Evolutionary conservation across 2,888 invertebrate species (phyloP).

Genomic region (Lasioglossum vierecki): DNA sequence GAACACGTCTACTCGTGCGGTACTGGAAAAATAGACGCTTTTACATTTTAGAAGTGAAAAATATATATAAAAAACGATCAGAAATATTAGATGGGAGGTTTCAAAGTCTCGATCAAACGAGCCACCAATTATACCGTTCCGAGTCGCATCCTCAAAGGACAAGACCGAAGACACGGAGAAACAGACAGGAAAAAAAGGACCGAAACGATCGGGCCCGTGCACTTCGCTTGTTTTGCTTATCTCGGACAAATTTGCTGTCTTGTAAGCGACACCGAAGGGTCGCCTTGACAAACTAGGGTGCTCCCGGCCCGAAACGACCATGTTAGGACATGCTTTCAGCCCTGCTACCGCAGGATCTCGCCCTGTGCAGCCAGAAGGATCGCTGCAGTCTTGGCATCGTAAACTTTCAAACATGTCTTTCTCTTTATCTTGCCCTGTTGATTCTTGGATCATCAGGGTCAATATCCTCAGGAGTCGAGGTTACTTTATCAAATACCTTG

Average conservation of each 20-base stretch:
- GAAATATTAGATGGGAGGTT: background rate
- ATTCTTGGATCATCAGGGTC: background rate
- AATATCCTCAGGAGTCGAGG: background rate
- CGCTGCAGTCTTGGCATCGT: conserved; percentile 30
- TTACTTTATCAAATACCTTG: too few relatives aligned
- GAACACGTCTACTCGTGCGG: background rate
- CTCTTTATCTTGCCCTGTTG: background rate
- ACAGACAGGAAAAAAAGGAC: conserved; percentile 32
- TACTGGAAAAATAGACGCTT: background rate
- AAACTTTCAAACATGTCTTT: conserved; percentile 61
- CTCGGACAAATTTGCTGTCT: conserved; percentile 83
- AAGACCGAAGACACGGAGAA: conserved; percentile 27
- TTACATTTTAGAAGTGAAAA: background rate
- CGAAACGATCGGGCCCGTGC: conserved; percentile 50
- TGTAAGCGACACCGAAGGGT: conserved; percentile 82
- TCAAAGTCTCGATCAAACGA: conserved; percentile 11
- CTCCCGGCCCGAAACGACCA: conserved; percentile 69
- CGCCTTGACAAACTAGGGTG: conserved; percentile 80
- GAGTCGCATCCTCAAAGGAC: conserved; percentile 27
- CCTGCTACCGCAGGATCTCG: conserved; percentile 45
- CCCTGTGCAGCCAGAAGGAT: conserved; percentile 44
- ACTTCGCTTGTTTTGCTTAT: conserved; percentile 81
- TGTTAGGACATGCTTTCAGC: conserved; percentile 63
- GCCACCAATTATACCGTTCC: conserved; percentile 41
- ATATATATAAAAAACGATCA: background rate